These are phyloP conservation scores for Stercorarius parasiticus DNA, from an alignment of 2,113 vertebrate genomes.

Conservation along the genomic window DNA sequence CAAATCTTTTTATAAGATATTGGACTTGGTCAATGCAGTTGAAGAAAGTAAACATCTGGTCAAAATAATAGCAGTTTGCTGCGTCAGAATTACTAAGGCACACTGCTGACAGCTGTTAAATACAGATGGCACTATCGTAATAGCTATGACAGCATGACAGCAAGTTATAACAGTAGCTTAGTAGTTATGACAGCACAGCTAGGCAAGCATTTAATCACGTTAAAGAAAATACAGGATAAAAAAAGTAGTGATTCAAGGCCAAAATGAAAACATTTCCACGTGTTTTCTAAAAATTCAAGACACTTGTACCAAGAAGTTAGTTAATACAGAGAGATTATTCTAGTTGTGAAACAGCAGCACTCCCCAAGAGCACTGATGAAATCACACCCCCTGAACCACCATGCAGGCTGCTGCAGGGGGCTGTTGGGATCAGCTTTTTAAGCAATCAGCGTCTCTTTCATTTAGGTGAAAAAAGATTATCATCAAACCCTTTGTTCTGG, in stretches of 20 bases:
- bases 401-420: neutral
- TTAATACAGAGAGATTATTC: neutral
- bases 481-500: neutral
- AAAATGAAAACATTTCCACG: neutral
- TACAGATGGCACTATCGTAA: slow-evolving; percentile 16
- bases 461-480: neutral
- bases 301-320: neutral
- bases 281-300: neutral
- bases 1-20: neutral
- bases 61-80: neutral
- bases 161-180: neutral
- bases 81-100: neutral
- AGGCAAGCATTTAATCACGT: slow-evolving; percentile 25
- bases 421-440: neutral
- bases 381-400: neutral
- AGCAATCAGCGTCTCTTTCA: neutral
- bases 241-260: neutral
- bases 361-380: neutral
- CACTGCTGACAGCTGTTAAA: slow-evolving; percentile 15
- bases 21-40: neutral
- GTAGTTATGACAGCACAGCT: slow-evolving; percentile 13
- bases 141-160: neutral
- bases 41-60: slow-evolving; percentile 28
- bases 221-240: neutral
- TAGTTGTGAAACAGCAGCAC: neutral